These are phyloP conservation scores for Chymomyza procnemis DNA, from an alignment of 2,888 invertebrate species.

Conservation along the genomic window DNA sequence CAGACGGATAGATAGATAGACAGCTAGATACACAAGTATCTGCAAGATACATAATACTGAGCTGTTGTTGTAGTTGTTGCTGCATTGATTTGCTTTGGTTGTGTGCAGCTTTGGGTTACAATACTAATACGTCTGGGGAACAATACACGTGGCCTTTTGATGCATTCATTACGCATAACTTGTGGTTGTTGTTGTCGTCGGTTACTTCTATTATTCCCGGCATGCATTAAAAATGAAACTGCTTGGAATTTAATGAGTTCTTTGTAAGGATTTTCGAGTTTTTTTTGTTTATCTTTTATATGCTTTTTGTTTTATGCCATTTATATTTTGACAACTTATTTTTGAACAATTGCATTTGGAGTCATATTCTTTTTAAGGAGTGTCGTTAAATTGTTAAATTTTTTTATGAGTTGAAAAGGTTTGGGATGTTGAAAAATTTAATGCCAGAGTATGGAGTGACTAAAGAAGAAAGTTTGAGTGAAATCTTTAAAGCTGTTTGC, in stretches of 20 bases:
- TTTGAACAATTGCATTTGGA: background rate
- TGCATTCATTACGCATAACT: background rate
- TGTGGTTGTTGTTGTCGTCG: background rate
- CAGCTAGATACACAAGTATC: too few species aligned
- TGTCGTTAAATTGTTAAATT: background rate
- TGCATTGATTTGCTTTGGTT: conserved; percentile 53
- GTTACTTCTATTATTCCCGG: background rate
- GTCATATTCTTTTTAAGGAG: background rate
- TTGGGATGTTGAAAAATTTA: background rate
- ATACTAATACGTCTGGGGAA: conserved; percentile 44
- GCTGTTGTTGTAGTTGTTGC: background rate
- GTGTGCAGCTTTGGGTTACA: conserved; percentile 6
- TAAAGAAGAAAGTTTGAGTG: background rate
- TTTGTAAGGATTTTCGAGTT: background rate
- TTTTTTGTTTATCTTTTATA: background rate
- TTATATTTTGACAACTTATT: background rate
- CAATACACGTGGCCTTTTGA: conserved; percentile 4
- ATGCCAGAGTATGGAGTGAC: background rate
- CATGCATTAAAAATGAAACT: background rate
- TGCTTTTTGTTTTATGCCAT: background rate
- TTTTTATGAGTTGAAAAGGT: background rate
- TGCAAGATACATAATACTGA: background rate
- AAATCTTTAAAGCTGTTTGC: too few species aligned
- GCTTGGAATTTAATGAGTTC: background rate
- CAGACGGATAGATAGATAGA: background rate